Conservation (phyloP, 2,888 invertebrate species). For the Ptychoptera contaminata region DNA sequence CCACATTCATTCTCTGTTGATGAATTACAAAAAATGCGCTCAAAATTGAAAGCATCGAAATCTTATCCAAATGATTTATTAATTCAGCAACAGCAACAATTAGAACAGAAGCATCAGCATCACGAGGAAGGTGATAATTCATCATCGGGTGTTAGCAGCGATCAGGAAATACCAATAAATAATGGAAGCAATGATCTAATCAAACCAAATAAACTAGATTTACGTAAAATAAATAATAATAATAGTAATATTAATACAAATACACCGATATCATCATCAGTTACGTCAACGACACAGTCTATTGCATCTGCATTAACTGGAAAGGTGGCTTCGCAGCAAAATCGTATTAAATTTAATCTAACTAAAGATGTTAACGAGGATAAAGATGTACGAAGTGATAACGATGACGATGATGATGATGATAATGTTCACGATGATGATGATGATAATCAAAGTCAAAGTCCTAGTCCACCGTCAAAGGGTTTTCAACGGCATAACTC, state of each 20-base stretch:
- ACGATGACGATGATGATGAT: slow-evolving; percentile 17
- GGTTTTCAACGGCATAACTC: slow-evolving; percentile 46
- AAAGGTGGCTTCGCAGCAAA: not conserved
- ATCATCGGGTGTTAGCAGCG: slow-evolving; percentile 75
- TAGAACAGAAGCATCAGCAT: slow-evolving; percentile 17
- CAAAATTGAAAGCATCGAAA: slow-evolving; percentile 69
- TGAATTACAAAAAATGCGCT: slow-evolving; percentile 75
- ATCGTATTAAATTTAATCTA: not conserved
- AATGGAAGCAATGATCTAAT: slow-evolving; percentile 20
- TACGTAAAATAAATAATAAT: slow-evolving; percentile 23
- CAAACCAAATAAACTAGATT: slow-evolving; percentile 19
- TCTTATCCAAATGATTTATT: slow-evolving; percentile 73
- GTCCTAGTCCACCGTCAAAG: slow-evolving; percentile 32
- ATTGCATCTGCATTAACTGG: slow-evolving; percentile 1
- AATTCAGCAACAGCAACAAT: slow-evolving; percentile 19
- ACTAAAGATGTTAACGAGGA: slow-evolving; percentile 3
- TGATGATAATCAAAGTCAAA: slow-evolving; percentile 17
- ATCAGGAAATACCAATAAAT: slow-evolving; percentile 54
- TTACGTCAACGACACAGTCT: slow-evolving; percentile 12
- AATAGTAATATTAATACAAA: slow-evolving; percentile 26
- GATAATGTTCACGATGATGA: slow-evolving; percentile 9
- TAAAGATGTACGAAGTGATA: slow-evolving; percentile 24
- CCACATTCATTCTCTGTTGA: slow-evolving; percentile 78
- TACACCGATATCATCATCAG: slow-evolving; percentile 15
- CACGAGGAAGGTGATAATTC: slow-evolving; percentile 76